Evolutionary conservation across 2,888 invertebrate species (phyloP).

Genomic region (Tetrapedia diversipes): DNA sequence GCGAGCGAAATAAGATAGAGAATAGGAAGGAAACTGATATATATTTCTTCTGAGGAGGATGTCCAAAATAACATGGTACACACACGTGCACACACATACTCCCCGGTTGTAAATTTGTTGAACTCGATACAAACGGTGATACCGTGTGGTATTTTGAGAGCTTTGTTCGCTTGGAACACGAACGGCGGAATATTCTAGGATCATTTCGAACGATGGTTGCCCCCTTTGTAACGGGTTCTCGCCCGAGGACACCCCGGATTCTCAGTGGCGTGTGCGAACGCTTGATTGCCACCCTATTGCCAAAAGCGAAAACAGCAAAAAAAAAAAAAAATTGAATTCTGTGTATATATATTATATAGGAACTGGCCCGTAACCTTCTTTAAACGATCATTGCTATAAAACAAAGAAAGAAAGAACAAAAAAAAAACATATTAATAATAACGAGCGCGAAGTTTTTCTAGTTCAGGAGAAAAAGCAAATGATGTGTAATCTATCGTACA

Average conservation of each 20-base stretch:
- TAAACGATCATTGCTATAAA: constrained; percentile 62
- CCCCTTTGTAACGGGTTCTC: constrained; percentile 30
- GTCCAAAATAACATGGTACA: constrained; percentile 60
- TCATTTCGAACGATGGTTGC: constrained; percentile 22
- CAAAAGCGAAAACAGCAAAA: constrained; percentile 30
- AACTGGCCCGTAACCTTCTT: constrained; percentile 68
- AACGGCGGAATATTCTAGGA: constrained; percentile 11
- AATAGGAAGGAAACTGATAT: constrained; percentile 14
- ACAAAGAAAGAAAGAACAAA: constrained; percentile 14
- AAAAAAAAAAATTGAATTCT: constrained; percentile 67
- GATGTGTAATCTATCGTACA: constrained; percentile 63
- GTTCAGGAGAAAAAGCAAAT: constrained; percentile 39
- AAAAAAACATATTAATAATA: constrained; percentile 18
- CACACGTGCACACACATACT: constrained; percentile 2
- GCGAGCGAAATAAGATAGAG: constrained; percentile 1
- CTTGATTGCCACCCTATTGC: constrained; percentile 67
- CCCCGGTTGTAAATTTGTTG: constrained; percentile 71
- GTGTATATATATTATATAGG: constrained; percentile 68
- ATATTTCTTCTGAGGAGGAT: constrained; percentile 76
- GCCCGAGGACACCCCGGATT: constrained; percentile 32
- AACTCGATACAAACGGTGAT: constrained; percentile 59
- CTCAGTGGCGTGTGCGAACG: constrained; percentile 55
- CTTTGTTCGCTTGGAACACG: constrained; percentile 54
- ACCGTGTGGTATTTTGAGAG: constrained; percentile 55
- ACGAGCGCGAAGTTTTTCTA: constrained; percentile 58